A percentile compares a stretch with the other conserved stretches of the same genome.
Evolutionary conservation across 2,888 invertebrate genomes (phyloP).

Genomic region (Zaprionus lineosus): DNA sequence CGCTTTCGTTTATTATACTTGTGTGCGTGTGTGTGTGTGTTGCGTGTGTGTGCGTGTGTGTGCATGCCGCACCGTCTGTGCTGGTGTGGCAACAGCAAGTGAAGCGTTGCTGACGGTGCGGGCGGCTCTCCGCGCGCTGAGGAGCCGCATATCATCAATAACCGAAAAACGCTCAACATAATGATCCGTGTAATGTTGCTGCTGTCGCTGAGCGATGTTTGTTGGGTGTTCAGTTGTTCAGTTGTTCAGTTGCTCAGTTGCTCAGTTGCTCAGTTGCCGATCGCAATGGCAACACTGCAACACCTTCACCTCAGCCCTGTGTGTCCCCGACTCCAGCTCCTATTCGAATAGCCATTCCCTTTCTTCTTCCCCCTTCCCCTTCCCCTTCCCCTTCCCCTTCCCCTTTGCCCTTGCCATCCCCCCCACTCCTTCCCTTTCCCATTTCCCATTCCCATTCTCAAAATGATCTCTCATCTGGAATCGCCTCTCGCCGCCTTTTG

Average conservation of each 20-base stretch:
- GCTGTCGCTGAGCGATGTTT: slow-evolving; percentile 41
- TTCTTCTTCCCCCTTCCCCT: background rate
- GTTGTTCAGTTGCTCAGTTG: no score
- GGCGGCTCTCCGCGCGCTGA: slow-evolving; percentile 40
- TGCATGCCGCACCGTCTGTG: slow-evolving; percentile 7
- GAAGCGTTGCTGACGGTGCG: slow-evolving; percentile 55
- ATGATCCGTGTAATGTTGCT: slow-evolving; percentile 80
- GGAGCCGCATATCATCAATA: slow-evolving; percentile 70
- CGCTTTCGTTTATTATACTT: background rate
- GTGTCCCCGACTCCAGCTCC: slow-evolving; percentile 24
- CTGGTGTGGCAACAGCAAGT: slow-evolving; percentile 51
- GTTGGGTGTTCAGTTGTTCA: slow-evolving; percentile 10
- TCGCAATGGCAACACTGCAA: slow-evolving; percentile 13
- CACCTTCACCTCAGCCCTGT: slow-evolving; percentile 34
- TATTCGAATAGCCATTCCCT: background rate
- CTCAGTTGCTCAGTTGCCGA: slow-evolving; percentile 15
- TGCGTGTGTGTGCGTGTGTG: slow-evolving; percentile 10
- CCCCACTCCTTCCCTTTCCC: background rate
- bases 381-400: background rate
- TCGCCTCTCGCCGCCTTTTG: slow-evolving; percentile 32
- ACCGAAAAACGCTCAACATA: slow-evolving; percentile 63
- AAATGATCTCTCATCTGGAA: background rate
- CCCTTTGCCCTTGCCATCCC: background rate
- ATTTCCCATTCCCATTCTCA: background rate
- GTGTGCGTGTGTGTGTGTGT: slow-evolving; percentile 18